Percentiles rank a stretch among this genome's conserved stretches.
phyloP scores from a whole-genome alignment of 2,113 vertebrate genomes.

The Gorsachius goisagi region DNA sequence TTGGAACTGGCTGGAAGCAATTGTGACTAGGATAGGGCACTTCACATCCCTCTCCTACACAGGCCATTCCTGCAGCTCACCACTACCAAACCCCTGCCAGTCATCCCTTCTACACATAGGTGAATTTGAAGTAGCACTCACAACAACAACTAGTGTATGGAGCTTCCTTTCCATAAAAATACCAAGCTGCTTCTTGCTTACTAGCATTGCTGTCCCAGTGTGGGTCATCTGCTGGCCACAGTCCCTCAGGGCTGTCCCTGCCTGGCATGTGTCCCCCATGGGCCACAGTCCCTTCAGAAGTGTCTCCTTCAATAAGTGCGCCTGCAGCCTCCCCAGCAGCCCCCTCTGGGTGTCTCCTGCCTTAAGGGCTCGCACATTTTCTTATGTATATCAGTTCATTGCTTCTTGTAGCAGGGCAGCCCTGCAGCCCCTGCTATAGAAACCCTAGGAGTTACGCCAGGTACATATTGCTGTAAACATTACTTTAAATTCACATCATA shows the following conservation, averaged over 20 bases:
- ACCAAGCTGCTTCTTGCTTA: not conserved
- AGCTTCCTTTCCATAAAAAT: not conserved
- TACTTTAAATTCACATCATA: not conserved
- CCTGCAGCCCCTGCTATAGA: not conserved
- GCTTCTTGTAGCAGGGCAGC: not conserved
- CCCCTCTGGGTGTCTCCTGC: not conserved
- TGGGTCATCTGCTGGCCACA: not conserved
- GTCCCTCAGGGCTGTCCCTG: not conserved
- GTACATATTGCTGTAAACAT: not conserved
- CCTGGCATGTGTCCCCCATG: rapidly evolving
- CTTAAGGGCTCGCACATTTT: not conserved
- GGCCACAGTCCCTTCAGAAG: not conserved
- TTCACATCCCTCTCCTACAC: not conserved
- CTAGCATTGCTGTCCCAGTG: not conserved
- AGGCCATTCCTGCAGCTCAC: not conserved
- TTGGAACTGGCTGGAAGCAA: not conserved
- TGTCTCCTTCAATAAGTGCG: not conserved
- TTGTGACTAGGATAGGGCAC: not conserved
- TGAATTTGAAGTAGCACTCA: not conserved
- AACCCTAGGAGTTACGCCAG: not conserved
- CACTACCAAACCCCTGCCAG: not conserved
- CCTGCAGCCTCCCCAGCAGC: not conserved
- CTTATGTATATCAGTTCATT: not conserved
- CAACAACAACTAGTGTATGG: not conserved
- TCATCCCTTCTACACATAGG: not conserved